These are phyloP conservation scores for Masticophis lateralis DNA, from an alignment of 2,797 vertebrate genomes.

Conservation along the genomic window DNA sequence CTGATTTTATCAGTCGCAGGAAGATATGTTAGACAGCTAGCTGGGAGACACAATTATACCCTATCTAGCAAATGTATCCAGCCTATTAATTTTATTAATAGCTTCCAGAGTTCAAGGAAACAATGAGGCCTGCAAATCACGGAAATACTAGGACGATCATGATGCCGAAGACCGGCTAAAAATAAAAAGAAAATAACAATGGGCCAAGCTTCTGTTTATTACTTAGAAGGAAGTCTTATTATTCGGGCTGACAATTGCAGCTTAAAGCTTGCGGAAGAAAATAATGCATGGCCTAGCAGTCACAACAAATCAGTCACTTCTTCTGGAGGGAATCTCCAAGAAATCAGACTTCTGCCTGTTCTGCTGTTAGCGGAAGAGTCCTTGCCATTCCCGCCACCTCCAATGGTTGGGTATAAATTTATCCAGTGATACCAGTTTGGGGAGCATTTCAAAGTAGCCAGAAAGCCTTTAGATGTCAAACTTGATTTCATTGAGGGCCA, in stretches of 20 bases:
- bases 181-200: neutral
- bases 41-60: conserved; percentile 41
- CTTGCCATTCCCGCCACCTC: neutral
- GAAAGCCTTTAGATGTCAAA: too few species aligned
- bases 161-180: neutral
- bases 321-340: neutral
- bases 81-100: conserved; percentile 54
- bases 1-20: conserved; percentile 20
- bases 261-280: too few species aligned
- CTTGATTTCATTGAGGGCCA: too few species aligned
- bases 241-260: neutral
- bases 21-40: conserved; percentile 37
- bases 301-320: neutral
- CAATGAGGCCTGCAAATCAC: conserved; percentile 7
- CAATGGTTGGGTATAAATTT: neutral
- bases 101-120: conserved; percentile 34
- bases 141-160: conserved; percentile 11
- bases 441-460: neutral
- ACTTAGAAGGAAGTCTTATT: neutral
- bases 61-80: conserved; percentile 34
- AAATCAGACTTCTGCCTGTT: neutral
- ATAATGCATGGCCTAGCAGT: neutral
- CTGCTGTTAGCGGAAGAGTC: too few species aligned
- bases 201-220: neutral
- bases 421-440: neutral